These are phyloP conservation scores for Naja naja DNA, from an alignment of 2,113 vertebrate species.

Conservation along the genomic window DNA sequence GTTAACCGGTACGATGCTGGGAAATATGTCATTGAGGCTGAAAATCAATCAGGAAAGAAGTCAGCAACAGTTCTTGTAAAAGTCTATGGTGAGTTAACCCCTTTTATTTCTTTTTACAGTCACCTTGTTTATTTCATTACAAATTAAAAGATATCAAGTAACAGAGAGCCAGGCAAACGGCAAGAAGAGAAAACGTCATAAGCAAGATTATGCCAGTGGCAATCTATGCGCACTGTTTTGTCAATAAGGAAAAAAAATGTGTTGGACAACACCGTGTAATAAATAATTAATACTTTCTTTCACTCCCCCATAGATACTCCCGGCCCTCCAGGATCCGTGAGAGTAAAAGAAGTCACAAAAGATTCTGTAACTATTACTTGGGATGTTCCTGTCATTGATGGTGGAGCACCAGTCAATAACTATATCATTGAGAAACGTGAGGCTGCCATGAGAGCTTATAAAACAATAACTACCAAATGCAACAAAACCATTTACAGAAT, in stretches of 20 bases:
- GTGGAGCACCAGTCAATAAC: slow-evolving; percentile 93
- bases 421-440: slow-evolving; percentile 95
- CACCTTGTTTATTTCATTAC: background rate
- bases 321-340: slow-evolving; percentile 87
- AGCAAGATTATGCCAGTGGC: background rate
- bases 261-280: slow-evolving; percentile 2
- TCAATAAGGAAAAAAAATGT: background rate
- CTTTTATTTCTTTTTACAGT: background rate
- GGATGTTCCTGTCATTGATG: slow-evolving; percentile 91
- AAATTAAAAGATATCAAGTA: background rate
- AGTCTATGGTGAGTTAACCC: slow-evolving; percentile 84
- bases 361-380: slow-evolving; percentile 90
- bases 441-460: slow-evolving; percentile 96
- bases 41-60: slow-evolving; percentile 95
- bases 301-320: slow-evolving; percentile 83
- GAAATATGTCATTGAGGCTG: slow-evolving; percentile 90
- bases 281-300: background rate
- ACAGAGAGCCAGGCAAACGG: background rate
- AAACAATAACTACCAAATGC: slow-evolving; percentile 94
- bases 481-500: slow-evolving; percentile 92
- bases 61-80: slow-evolving; percentile 92
- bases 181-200: background rate
- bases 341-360: slow-evolving; percentile 88
- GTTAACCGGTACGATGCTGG: slow-evolving; percentile 96
- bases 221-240: background rate